These are phyloP conservation scores for Papilio gigon DNA, from an alignment of 2,888 invertebrate genomes.

Conservation along the genomic window DNA sequence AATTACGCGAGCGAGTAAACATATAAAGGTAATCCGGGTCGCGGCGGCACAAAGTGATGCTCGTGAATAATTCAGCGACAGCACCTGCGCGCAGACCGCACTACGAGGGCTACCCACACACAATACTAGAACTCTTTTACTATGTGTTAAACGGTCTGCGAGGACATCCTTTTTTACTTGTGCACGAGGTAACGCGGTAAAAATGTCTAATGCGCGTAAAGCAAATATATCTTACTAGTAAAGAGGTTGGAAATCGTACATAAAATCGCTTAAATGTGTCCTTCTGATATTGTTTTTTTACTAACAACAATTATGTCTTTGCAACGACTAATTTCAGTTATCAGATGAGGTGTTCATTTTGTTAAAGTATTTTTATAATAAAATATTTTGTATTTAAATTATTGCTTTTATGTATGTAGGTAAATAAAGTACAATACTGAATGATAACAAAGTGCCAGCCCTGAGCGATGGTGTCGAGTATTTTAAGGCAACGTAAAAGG, in stretches of 20 bases:
- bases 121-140: not conserved
- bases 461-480: slow-evolving; percentile 48
- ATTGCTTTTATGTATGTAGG: no score
- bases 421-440: no score
- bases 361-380: no score
- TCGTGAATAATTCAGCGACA: slow-evolving; percentile 75
- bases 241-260: no score
- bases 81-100: slow-evolving; percentile 76
- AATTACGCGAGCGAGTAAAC: slow-evolving; percentile 81
- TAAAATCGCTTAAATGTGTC: no score
- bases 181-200: not conserved
- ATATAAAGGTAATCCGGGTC: slow-evolving; percentile 81
- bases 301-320: no score
- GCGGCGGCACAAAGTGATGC: slow-evolving; percentile 81
- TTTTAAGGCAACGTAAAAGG: slow-evolving; percentile 53
- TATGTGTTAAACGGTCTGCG: not conserved
- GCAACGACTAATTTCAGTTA: no score
- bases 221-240: no score
- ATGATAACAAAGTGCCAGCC: slow-evolving; percentile 52
- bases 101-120: slow-evolving; percentile 55
- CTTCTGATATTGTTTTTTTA: no score
- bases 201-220: no score
- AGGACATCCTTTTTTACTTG: not conserved
- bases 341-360: no score
- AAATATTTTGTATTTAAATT: no score